phyloP scores from a whole-genome alignment of 2,888 invertebrate genomes.

The Brenthis daphne region DNA sequence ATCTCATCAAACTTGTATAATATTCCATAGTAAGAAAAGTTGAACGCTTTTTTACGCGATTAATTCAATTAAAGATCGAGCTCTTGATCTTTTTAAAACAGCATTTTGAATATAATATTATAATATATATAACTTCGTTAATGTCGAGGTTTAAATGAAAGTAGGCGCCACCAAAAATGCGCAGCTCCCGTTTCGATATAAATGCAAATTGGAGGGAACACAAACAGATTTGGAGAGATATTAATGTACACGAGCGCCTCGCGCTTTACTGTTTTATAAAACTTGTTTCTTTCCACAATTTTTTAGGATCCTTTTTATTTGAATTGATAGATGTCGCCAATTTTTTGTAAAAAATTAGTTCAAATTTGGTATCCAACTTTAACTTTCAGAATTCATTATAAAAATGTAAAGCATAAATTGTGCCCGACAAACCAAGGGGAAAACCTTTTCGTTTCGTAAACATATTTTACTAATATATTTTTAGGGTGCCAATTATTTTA shows the following conservation, averaged over 20 bases:
- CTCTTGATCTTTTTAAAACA: too few species aligned
- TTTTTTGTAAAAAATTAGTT: neutral
- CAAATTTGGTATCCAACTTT: neutral
- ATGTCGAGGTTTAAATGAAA: conserved; percentile 1
- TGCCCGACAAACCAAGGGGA: too few species aligned
- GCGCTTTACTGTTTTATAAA: conserved; percentile 33
- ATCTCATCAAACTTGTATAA: too few species aligned
- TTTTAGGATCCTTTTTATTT: conserved; percentile 15
- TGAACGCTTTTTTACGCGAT: too few species aligned
- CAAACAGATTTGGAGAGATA: conserved; percentile 47
- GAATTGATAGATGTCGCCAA: conserved; percentile 8
- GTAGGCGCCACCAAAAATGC: conserved; percentile 10
- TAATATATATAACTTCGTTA: conserved; percentile 2
- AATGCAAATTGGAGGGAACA: conserved; percentile 52
- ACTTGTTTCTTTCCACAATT: conserved; percentile 36
- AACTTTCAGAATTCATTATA: neutral
- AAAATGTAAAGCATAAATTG: neutral
- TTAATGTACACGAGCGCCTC: conserved; percentile 15
- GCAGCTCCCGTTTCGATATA: conserved; percentile 45
- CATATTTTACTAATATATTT: too few species aligned
- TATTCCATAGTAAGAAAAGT: too few species aligned
- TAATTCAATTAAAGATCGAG: too few species aligned
- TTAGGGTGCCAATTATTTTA: too few species aligned
- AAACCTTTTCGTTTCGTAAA: too few species aligned
- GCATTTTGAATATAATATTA: neutral